These are phyloP conservation scores for Cyphomyrus plagiostoma DNA, from an alignment of 2,113 vertebrate species.

Conservation along the genomic window DNA sequence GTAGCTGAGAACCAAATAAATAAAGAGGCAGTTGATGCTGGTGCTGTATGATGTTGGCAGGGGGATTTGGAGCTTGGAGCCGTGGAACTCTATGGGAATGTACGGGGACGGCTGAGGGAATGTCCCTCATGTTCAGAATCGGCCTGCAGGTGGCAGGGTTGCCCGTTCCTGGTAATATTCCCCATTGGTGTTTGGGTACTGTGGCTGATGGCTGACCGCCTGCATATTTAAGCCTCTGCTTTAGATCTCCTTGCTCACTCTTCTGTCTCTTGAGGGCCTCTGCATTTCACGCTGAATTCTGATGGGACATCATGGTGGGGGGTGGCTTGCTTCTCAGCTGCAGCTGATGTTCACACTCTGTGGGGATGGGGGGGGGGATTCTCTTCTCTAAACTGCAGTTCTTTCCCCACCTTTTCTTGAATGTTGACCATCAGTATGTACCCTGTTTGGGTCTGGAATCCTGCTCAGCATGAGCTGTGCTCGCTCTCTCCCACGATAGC, in stretches of 20 bases:
- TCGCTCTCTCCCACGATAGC: neutral
- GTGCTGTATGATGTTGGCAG: neutral
- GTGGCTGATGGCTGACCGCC: neutral
- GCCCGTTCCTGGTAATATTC: neutral
- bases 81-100: neutral
- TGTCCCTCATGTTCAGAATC: neutral
- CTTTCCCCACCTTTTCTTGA: neutral
- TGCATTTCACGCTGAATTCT: neutral
- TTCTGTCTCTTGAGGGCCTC: neutral
- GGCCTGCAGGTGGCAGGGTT: neutral
- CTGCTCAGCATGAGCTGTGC: neutral
- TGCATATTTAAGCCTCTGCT: neutral
- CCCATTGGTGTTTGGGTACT: neutral
- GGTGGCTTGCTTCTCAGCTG: neutral
- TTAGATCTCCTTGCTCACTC: neutral
- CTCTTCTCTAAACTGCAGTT: neutral
- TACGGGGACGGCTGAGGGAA: neutral
- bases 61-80: neutral
- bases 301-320: neutral
- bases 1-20: neutral
- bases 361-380: neutral
- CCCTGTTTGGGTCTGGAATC: neutral
- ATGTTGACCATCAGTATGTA: neutral
- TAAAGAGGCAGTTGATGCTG: neutral
- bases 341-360: constrained; percentile 1